Evolutionary conservation across 2,797 vertebrate genomes (phyloP).

Genomic region (Enteromius paludinosus): DNA sequence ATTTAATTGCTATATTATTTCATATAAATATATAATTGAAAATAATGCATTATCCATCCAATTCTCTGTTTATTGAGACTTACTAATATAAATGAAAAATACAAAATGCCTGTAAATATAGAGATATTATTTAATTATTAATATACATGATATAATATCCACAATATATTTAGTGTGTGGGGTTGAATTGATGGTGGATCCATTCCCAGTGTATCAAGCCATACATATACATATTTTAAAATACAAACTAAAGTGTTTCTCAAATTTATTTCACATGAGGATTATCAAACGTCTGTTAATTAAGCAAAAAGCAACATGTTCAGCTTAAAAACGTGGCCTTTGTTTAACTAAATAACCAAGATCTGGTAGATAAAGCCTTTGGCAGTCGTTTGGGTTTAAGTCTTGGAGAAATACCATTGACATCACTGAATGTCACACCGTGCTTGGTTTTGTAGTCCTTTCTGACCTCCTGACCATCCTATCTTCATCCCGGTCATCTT

Average conservation of each 20-base stretch:
- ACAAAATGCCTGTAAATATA: not conserved
- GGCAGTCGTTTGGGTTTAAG: not conserved
- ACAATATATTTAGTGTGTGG: not conserved
- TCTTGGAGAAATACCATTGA: not conserved
- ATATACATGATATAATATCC: not conserved
- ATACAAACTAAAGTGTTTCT: conserved; percentile 2
- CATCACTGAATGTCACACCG: conserved; percentile 1
- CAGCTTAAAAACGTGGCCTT: not conserved
- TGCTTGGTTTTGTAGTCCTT: conserved; percentile 8
- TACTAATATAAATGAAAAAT: not conserved
- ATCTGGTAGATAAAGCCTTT: not conserved
- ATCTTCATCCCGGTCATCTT: not conserved
- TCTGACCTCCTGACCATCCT: conserved; percentile 8
- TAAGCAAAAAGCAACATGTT: not conserved
- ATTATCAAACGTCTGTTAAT: not conserved
- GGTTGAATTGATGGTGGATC: not conserved
- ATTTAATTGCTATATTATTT: not conserved
- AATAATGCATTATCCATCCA: not conserved
- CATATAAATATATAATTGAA: not conserved
- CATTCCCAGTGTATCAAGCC: not conserved
- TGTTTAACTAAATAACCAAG: not conserved
- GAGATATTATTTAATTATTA: not conserved
- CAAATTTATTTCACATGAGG: not conserved
- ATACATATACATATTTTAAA: not conserved
- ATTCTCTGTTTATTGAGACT: not conserved